Percentiles rank a stretch among this genome's conserved stretches.
phyloP scores from a whole-genome alignment of 1,140 invertebrate species.

The Cotesia glomerata region DNA sequence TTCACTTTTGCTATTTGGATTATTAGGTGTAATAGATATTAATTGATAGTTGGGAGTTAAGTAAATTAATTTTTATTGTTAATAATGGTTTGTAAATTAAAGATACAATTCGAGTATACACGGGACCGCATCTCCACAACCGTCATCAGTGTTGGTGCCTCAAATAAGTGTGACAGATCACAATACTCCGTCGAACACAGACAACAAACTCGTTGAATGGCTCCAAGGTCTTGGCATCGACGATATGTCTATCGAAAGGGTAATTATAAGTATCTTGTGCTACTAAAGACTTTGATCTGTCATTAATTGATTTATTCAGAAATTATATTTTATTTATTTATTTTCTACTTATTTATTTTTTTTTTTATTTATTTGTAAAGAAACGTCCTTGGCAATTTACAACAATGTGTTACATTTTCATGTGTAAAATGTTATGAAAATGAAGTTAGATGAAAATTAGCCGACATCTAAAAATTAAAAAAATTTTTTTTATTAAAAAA shows the following conservation, averaged over 20 bases:
- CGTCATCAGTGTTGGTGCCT: constrained; percentile 38
- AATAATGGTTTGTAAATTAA: neutral
- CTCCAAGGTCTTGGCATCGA: constrained; percentile 67
- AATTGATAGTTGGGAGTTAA: too few species aligned
- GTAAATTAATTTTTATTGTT: too few species aligned
- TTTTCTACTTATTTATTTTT: neutral
- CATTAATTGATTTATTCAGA: neutral
- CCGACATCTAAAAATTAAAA: too few species aligned
- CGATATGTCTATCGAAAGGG: constrained; percentile 65
- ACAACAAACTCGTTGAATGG: constrained; percentile 67
- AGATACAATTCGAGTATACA: constrained; percentile 43
- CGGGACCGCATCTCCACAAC: constrained; percentile 30
- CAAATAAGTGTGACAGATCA: constrained; percentile 52
- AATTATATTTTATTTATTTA: neutral
- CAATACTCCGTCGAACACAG: constrained; percentile 36
- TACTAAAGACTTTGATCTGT: constrained; percentile 19
- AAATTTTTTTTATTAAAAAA: too few species aligned
- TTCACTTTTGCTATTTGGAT: neutral
- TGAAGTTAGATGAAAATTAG: too few species aligned
- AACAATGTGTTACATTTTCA: too few species aligned
- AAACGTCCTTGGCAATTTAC: too few species aligned
- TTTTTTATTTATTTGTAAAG: neutral
- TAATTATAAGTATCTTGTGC: constrained; percentile 38
- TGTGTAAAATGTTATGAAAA: too few species aligned
- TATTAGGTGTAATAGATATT: too few species aligned